These are phyloP conservation scores for Eristalinus sepulchralis DNA, from an alignment of 2,888 invertebrate genomes.

Conservation along the genomic window DNA sequence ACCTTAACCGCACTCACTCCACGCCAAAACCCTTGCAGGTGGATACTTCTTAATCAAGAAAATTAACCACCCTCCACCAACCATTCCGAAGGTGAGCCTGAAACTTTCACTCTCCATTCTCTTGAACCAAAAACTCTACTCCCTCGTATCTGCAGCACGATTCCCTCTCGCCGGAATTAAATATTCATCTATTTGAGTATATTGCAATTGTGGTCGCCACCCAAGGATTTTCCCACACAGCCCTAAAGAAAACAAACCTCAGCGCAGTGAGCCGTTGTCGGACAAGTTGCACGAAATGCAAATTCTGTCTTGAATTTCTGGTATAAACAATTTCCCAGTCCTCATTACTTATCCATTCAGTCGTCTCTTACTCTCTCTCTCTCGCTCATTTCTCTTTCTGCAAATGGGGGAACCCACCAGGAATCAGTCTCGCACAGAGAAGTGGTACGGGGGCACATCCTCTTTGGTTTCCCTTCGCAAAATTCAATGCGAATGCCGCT, in stretches of 20 bases:
- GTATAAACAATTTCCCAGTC: slow-evolving; percentile 10
- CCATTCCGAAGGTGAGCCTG: background rate
- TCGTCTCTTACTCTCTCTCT: slow-evolving; percentile 34
- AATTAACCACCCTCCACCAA: background rate
- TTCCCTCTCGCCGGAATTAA: background rate
- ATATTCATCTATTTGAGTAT: slow-evolving; percentile 38
- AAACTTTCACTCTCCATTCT: background rate
- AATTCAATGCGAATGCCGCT: slow-evolving; percentile 42
- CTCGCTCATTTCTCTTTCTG: too few species aligned
- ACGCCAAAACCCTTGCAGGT: background rate
- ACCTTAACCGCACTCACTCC: background rate
- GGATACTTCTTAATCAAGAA: background rate
- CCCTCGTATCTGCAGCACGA: background rate
- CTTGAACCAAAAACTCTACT: background rate
- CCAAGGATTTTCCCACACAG: background rate
- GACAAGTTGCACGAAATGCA: slow-evolving; percentile 45
- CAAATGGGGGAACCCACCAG: too few species aligned
- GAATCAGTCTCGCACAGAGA: too few species aligned
- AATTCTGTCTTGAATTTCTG: slow-evolving; percentile 42
- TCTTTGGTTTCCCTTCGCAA: slow-evolving; percentile 21
- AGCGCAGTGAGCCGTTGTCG: background rate
- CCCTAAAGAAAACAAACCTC: background rate
- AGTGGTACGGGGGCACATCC: background rate
- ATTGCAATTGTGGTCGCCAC: slow-evolving; percentile 17
- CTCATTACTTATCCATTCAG: slow-evolving; percentile 57